phyloP scores from a whole-genome alignment of 1,140 invertebrate genomes.

The Meloidogyne hapla region DNA sequence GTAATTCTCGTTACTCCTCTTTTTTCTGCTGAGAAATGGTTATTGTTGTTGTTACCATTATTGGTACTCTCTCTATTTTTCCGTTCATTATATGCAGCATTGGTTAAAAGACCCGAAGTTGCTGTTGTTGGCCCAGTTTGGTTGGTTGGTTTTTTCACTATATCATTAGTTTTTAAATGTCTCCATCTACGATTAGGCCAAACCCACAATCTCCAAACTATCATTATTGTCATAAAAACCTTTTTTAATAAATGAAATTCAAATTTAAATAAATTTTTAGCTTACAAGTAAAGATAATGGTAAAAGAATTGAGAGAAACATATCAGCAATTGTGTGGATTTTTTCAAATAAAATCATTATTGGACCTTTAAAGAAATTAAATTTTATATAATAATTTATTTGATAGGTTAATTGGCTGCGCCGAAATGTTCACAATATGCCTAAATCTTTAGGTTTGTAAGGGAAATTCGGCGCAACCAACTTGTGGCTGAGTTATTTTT shows the following conservation, averaged over 20 bases:
- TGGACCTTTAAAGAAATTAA: constrained; percentile 43
- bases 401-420: no score
- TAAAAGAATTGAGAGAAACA: constrained; percentile 55
- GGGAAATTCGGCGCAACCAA: no score
- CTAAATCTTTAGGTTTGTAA: no score
- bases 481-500: no score
- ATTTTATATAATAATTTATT: no score
- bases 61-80: constrained; percentile 13
- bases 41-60: constrained; percentile 3
- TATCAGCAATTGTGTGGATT: constrained; percentile 51
- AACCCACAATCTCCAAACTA: constrained; percentile 50
- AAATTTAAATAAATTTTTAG: no score
- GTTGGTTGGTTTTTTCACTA: background rate
- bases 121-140: constrained; percentile 15
- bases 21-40: constrained; percentile 48
- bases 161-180: constrained; percentile 14
- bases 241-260: background rate
- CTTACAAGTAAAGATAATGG: constrained; percentile 47
- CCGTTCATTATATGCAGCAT: constrained; percentile 9
- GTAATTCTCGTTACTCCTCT: constrained; percentile 58
- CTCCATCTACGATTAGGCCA: constrained; percentile 26
- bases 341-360: constrained; percentile 44
- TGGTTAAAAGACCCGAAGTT: background rate
- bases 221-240: constrained; percentile 53
- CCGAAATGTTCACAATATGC: no score